Evolutionary conservation across 2,113 vertebrate genomes (phyloP).

Genomic region (Hemichromis elongatus): DNA sequence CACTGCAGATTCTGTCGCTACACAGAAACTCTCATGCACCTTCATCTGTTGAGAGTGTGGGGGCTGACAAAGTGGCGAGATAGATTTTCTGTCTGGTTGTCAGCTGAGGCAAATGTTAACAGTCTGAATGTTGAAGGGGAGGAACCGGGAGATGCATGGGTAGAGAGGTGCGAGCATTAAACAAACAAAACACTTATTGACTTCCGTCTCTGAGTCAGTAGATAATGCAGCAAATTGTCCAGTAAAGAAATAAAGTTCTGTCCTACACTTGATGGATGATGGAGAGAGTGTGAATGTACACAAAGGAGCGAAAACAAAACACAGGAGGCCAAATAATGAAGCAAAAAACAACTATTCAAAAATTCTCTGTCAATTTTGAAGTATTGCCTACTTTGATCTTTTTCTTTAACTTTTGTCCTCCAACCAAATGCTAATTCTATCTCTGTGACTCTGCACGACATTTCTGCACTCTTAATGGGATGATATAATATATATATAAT

Average conservation of each 20-base stretch:
- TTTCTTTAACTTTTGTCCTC: not conserved
- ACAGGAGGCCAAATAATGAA: not conserved
- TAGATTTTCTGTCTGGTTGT: slow-evolving; percentile 42
- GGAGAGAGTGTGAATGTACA: not conserved
- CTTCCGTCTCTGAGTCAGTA: slow-evolving; percentile 1
- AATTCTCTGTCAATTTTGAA: not conserved
- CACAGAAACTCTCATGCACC: not conserved
- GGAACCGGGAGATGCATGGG: not conserved
- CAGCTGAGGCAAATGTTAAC: slow-evolving; percentile 33
- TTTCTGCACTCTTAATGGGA: not conserved
- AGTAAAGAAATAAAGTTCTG: slow-evolving; percentile 11
- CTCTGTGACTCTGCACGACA: not conserved
- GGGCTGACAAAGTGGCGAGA: slow-evolving; percentile 1
- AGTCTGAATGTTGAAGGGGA: slow-evolving; percentile 4
- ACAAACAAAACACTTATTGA: slow-evolving; percentile 62
- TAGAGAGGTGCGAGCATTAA: slow-evolving; percentile 21
- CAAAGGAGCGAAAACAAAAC: not conserved
- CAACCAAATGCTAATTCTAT: not conserved
- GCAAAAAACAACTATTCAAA: not conserved
- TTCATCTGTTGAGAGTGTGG: not conserved
- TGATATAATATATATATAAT: too few species aligned
- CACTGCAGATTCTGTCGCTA: not conserved
- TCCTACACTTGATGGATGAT: slow-evolving; percentile 21
- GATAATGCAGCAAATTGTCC: slow-evolving; percentile 1
- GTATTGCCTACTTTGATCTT: not conserved